Evolutionary conservation across 2,888 invertebrate genomes (phyloP).

Genomic region (Rhagium mordax): DNA sequence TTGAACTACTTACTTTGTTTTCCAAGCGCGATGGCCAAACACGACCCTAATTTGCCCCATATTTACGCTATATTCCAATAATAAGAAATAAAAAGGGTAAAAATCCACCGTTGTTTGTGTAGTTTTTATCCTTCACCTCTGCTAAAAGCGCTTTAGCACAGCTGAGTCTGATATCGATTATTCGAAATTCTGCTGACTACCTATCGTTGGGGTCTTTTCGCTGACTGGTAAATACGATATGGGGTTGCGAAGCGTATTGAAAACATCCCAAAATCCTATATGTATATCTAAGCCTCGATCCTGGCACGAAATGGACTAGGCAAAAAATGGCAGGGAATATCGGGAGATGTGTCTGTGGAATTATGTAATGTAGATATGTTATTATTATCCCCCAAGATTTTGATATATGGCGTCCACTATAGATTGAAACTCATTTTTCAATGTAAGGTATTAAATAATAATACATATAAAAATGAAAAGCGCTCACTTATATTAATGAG

Average conservation of each 20-base stretch:
- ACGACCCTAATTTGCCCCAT: neutral
- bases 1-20: constrained; percentile 1
- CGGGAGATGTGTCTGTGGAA: neutral
- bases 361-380: neutral
- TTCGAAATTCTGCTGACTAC: constrained; percentile 31
- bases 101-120: constrained; percentile 16
- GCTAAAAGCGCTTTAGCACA: constrained; percentile 34
- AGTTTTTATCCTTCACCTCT: constrained; percentile 46
- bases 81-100: constrained; percentile 1
- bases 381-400: neutral
- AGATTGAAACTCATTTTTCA: too few relatives aligned
- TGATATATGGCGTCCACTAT: neutral
- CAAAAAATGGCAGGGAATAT: neutral
- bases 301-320: neutral
- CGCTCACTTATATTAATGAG: too few relatives aligned
- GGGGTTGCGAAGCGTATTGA: neutral
- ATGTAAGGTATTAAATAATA: too few relatives aligned
- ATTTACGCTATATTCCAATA: neutral
- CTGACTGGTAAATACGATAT: neutral
- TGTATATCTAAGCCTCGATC: neutral
- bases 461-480: too few relatives aligned
- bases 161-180: constrained; percentile 49
- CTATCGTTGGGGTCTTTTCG: constrained; percentile 22
- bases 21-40: neutral
- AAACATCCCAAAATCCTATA: neutral